phyloP scores from a whole-genome alignment of 2,113 vertebrate species.

The Lamprologus tigripictilis region DNA sequence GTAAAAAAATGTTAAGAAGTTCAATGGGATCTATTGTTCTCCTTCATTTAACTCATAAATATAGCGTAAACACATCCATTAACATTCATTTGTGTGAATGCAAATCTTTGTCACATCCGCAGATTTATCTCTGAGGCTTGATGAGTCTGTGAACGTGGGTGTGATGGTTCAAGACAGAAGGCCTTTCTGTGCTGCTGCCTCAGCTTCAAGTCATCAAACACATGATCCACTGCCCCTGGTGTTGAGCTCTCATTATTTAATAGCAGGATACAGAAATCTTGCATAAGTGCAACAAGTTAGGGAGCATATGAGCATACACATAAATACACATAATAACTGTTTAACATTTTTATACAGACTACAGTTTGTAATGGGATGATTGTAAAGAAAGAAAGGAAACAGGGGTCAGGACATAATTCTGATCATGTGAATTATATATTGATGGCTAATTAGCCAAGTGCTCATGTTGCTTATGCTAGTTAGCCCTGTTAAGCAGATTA shows the following conservation, averaged over 20 bases:
- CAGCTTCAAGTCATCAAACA: not conserved
- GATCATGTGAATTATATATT: not conserved
- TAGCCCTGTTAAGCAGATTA: not conserved
- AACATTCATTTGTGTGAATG: not conserved
- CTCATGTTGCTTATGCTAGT: not conserved
- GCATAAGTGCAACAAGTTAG: not conserved
- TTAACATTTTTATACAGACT: not conserved
- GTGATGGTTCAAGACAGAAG: not conserved
- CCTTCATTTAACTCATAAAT: not conserved
- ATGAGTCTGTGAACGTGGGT: not conserved
- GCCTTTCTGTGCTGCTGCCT: not conserved
- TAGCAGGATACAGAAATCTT: not conserved
- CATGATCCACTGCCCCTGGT: not conserved
- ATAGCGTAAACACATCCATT: not conserved
- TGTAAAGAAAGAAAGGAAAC: not conserved
- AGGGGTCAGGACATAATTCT: not conserved
- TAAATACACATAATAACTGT: not conserved
- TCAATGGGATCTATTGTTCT: not conserved
- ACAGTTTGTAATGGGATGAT: not conserved
- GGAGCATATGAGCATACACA: not conserved
- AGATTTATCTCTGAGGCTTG: not conserved
- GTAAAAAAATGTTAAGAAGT: not conserved
- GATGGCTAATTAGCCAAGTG: not conserved
- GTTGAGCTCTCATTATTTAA: not conserved
- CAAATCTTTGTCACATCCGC: not conserved